These are phyloP conservation scores for Catostomus latipinnis DNA, from an alignment of 2,797 vertebrate species.

Conservation along the genomic window DNA sequence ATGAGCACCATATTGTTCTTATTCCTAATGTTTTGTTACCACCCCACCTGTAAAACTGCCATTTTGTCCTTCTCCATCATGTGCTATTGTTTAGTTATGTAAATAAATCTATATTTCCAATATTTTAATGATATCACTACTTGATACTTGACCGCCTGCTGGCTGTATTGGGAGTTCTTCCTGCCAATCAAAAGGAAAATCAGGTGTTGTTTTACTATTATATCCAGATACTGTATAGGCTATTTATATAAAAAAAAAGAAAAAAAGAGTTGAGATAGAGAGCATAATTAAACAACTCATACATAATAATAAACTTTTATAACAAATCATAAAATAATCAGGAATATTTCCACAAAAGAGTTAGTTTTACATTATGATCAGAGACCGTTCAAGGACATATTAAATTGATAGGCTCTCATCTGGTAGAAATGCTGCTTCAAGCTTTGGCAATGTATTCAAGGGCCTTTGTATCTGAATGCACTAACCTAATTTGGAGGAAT, in stretches of 20 bases:
- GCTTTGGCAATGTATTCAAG: constrained; percentile 29
- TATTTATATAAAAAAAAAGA: not conserved
- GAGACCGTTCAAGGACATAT: constrained; percentile 17
- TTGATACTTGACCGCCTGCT: too few relatives aligned
- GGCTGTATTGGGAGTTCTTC: too few relatives aligned
- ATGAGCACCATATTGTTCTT: too few relatives aligned
- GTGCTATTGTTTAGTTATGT: too few relatives aligned
- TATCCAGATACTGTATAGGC: not conserved
- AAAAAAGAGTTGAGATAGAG: not conserved
- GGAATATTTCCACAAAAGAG: not conserved
- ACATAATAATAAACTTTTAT: not conserved
- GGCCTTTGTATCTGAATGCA: constrained; percentile 4
- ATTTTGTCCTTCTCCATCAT: too few relatives aligned
- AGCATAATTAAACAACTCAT: constrained; percentile 5
- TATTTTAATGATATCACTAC: too few relatives aligned
- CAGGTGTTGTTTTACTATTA: not conserved
- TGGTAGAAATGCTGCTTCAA: not conserved
- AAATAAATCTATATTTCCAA: too few relatives aligned
- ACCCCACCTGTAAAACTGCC: too few relatives aligned
- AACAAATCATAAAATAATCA: not conserved
- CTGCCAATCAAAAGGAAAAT: not conserved
- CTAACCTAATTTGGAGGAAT: constrained; percentile 4
- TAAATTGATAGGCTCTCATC: constrained; percentile 21
- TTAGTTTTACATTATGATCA: constrained; percentile 19
- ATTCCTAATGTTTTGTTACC: too few relatives aligned